Percentiles rank a stretch among this genome's conserved stretches.
phyloP scores from a whole-genome alignment of 2,113 vertebrate species.

The Odocoileus hemionus region DNA sequence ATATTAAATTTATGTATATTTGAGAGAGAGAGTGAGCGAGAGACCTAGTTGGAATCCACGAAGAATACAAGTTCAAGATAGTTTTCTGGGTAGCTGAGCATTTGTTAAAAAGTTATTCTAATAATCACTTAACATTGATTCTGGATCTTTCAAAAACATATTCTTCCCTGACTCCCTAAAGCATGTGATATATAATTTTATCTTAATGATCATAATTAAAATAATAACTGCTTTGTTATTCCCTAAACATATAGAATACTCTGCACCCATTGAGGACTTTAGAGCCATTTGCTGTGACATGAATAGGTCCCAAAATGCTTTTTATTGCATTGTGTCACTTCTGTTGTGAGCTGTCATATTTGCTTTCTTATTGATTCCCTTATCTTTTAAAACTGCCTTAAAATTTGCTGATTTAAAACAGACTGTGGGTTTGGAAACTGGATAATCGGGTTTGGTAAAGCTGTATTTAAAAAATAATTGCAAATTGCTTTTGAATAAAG shows the following conservation, averaged over 20 bases:
- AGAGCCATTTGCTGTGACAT: background rate
- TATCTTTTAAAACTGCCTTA: background rate
- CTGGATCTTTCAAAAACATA: background rate
- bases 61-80: background rate
- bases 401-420: background rate
- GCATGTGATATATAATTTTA: background rate
- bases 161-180: background rate
- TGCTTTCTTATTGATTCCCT: background rate
- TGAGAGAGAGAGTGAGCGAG: background rate
- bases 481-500: conserved; percentile 7
- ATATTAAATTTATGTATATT: conserved; percentile 3
- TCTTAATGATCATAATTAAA: conserved; percentile 12
- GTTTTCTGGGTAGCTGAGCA: conserved; percentile 2
- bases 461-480: conserved; percentile 14
- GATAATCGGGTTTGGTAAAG: background rate
- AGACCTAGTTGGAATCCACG: background rate
- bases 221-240: background rate
- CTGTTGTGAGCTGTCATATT: background rate
- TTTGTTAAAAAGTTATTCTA: conserved; percentile 9
- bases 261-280: background rate
- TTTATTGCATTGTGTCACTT: background rate
- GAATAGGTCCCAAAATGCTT: background rate
- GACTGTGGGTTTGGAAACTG: background rate
- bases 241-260: background rate
- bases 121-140: background rate